Evolutionary conservation across 30 jellyfish, hydroid and myxozoan species (phyloP).

Genomic region (Catostylus mosaicus): DNA sequence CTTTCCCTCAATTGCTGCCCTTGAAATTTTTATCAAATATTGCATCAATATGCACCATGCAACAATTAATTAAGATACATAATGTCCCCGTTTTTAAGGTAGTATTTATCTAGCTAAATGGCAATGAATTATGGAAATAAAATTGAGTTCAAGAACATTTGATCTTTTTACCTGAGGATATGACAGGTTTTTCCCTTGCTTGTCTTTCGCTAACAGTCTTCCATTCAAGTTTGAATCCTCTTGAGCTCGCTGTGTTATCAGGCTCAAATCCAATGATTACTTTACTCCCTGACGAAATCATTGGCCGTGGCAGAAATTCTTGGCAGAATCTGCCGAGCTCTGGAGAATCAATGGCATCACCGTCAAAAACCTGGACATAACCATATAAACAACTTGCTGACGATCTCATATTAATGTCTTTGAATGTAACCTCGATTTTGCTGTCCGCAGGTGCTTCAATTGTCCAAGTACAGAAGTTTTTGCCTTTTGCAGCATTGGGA

Average conservation of each 20-base stretch:
- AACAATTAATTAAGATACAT: no score
- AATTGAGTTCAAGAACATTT: no score
- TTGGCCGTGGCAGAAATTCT: constrained; percentile 68
- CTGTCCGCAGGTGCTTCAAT: constrained; percentile 52
- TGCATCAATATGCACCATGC: no score
- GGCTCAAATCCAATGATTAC: constrained; percentile 72
- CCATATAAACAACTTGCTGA: constrained; percentile 55
- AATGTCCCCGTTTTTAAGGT: no score
- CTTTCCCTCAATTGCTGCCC: no score
- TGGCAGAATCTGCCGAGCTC: constrained; percentile 87
- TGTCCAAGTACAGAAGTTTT: constrained; percentile 65
- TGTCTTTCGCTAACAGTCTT: constrained; percentile 4
- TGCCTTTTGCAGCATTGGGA: constrained; percentile 29
- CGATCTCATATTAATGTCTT: constrained; percentile 38
- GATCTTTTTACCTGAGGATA: constrained; percentile 5
- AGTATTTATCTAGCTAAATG: no score
- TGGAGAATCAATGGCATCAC: constrained; percentile 42
- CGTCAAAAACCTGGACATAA: constrained; percentile 81
- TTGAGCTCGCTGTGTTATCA: constrained; percentile 65
- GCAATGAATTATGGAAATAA: no score
- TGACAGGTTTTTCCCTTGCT: background rate
- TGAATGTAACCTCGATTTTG: constrained; percentile 38
- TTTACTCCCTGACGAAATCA: constrained; percentile 52
- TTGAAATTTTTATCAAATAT: no score
- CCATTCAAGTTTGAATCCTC: constrained; percentile 92